phyloP scores from a whole-genome alignment of 2,888 invertebrate genomes.

The Spicauda simplicius region DNA sequence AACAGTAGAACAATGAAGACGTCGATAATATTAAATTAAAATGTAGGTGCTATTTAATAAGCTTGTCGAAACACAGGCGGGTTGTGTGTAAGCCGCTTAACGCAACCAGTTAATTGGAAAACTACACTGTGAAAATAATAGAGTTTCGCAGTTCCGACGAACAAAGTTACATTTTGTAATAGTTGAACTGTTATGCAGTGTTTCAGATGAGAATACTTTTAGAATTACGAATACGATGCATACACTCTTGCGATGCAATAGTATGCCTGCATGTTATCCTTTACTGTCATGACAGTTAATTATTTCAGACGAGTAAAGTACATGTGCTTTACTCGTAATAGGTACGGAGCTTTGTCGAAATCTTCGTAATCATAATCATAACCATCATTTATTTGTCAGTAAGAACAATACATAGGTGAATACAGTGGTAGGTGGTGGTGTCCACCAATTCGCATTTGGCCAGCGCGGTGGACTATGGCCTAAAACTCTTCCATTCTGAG shows the following conservation, averaged over 20 bases:
- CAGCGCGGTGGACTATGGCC: too few species aligned
- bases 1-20: not conserved
- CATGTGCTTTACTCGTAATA: too few species aligned
- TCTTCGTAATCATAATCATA: too few species aligned
- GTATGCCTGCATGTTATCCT: not conserved
- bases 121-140: slow-evolving; percentile 26
- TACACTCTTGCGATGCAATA: not conserved
- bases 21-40: not conserved
- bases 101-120: slow-evolving; percentile 18
- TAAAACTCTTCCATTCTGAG: too few species aligned
- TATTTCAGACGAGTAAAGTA: too few species aligned
- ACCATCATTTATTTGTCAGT: too few species aligned
- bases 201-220: slow-evolving; percentile 2
- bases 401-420: too few species aligned
- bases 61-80: not conserved
- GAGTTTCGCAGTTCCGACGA: slow-evolving; percentile 8
- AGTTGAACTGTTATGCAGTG: not conserved
- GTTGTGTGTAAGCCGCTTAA: not conserved
- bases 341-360: too few species aligned
- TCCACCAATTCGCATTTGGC: too few species aligned
- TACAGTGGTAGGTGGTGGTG: too few species aligned
- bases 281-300: too few species aligned
- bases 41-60: not conserved
- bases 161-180: slow-evolving; percentile 16
- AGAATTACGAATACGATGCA: too few species aligned